Evolutionary conservation across 1,140 invertebrate species (phyloP).

Genomic region (Protaetia brevitarsis): DNA sequence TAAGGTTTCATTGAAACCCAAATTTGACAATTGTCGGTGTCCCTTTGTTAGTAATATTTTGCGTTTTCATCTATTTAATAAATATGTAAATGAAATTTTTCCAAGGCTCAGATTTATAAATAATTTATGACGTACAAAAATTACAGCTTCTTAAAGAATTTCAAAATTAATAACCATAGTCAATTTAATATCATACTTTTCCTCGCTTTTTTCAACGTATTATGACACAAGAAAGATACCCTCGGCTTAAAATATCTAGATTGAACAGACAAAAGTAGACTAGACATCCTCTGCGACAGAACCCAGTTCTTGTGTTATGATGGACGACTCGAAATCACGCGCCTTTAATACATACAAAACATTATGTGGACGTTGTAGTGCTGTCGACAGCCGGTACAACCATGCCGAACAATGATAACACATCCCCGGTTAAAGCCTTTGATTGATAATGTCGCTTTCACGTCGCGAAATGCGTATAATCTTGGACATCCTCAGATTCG

Average conservation of each 20-base stretch:
- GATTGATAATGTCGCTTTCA: slow-evolving; percentile 8
- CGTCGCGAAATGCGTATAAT: background rate
- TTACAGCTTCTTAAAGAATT: background rate
- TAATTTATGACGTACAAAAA: background rate
- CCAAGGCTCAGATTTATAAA: background rate
- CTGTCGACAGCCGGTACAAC: background rate
- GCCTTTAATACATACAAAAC: background rate
- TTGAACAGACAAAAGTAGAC: slow-evolving; percentile 2
- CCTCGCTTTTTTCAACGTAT: background rate
- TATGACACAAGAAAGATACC: background rate
- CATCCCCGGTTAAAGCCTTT: slow-evolving; percentile 2
- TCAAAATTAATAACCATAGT: background rate
- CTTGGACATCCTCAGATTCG: background rate
- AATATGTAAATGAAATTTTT: background rate
- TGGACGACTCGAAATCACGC: background rate
- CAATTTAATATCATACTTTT: background rate
- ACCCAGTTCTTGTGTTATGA: background rate
- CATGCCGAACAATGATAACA: background rate
- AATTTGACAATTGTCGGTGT: too few relatives aligned
- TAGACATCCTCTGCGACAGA: background rate
- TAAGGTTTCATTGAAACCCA: too few relatives aligned
- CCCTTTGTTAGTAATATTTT: too few relatives aligned
- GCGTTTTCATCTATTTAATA: too few relatives aligned
- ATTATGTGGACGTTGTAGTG: background rate
- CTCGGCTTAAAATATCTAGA: background rate